Base-by-base conservation (phyloP, 2,113 vertebrate genomes). In the Thunnus maccoyii region DNA sequence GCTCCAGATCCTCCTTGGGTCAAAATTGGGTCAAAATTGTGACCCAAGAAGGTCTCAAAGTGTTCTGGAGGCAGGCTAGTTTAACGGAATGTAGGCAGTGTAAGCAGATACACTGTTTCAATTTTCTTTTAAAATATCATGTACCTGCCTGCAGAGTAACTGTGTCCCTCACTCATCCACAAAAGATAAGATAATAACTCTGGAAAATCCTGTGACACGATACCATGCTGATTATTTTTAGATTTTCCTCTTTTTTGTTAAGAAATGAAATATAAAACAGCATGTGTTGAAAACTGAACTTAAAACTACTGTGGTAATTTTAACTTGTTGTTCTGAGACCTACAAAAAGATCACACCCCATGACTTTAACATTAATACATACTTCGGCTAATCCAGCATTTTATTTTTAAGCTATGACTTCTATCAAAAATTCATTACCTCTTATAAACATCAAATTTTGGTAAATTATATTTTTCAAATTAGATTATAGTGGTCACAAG, bases 401-500 rank as follows among this genome's bases (percentile, higher is more conserved):
- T 36, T 36, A 32, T 60, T 20, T 15, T 20, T 3, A 55, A 16
- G 32, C 36, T 22, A 16, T 5, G 18, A 41, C 36, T 41, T 41
- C 36, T 41, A 41, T 41, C 36, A 41, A 41, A 41, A 41, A 41
- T 41, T 41, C 36, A 41, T 41, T 41, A 41, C 36, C 36, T 41
- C 36, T 41, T 41, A 41, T 9, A 41, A 41, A 41, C 36, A 41
- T 41, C 7, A 41, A 47, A 61, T 60, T 51, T 61, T 41, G 25
- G 20, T 46, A 46, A 71, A 65, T 58, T 46, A 30, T 12, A 58
- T 32, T 72, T 75, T 14, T 65, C 46, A 67, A 48, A 83, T 62
- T 60, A 72, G 47, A 66, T 83, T 55, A 76, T 4, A 52, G 22
- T 3, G 16, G 27, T 72, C 47, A 55, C 51, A 32, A 41, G 36